phyloP scores from a whole-genome alignment of 1,140 invertebrate species.

The Drosophila ironensis region DNA sequence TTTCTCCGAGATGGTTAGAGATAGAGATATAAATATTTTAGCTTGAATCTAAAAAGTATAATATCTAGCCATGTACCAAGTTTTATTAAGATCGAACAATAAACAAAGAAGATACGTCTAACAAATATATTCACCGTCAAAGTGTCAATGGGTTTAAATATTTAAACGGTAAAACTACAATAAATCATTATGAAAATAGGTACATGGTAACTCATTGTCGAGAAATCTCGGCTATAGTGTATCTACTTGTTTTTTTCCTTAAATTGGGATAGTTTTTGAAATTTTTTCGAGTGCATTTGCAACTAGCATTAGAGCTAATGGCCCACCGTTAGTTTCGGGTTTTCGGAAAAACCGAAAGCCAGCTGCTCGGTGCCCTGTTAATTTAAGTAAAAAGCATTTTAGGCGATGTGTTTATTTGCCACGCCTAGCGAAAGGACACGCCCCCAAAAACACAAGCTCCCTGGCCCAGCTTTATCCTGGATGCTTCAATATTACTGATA shows the following conservation, averaged over 20 bases:
- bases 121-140: no score
- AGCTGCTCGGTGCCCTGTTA: conserved; percentile 67
- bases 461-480: conserved; percentile 28
- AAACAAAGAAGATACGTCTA: no score
- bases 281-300: conserved; percentile 8
- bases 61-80: no score
- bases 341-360: conserved; percentile 54
- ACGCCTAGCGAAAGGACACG: conserved; percentile 38
- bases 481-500: conserved; percentile 71
- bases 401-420: conserved; percentile 79
- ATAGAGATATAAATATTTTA: no score
- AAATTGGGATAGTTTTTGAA: neutral
- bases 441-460: conserved; percentile 1
- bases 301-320: conserved; percentile 56
- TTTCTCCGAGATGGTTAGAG: no score
- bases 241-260: neutral
- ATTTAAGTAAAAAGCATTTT: conserved; percentile 80
- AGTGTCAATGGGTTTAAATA: no score
- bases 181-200: no score
- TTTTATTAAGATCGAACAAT: no score
- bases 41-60: no score
- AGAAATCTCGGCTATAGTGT: neutral
- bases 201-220: no score
- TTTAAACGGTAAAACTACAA: no score
- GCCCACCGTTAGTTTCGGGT: conserved; percentile 55